Conservation (phyloP, 2,888 invertebrate species). For the Tetropium fuscum region DNA sequence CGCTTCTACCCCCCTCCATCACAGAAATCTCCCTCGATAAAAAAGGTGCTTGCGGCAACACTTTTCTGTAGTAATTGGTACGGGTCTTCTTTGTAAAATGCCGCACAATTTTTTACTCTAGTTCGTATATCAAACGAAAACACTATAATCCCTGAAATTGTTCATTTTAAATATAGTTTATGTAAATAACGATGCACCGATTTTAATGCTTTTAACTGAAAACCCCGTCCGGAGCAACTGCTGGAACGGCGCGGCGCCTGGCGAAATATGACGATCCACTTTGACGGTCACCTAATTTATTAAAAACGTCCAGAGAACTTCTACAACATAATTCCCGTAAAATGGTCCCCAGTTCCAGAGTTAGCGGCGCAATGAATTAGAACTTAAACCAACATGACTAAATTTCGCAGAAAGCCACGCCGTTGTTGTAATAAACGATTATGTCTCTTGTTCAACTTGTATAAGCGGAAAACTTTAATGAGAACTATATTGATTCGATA, state of each 20-base stretch:
- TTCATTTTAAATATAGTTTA: no score
- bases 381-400: constrained; percentile 41
- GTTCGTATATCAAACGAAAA: no score
- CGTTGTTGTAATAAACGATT: constrained; percentile 42
- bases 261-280: constrained; percentile 31
- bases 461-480: constrained; percentile 40
- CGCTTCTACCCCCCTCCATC: no score
- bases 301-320: constrained; percentile 32
- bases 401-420: constrained; percentile 41
- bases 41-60: no score
- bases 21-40: no score
- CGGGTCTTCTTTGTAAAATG: no score
- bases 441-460: constrained; percentile 45
- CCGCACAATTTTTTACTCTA: no score
- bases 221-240: background rate
- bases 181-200: no score
- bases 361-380: constrained; percentile 41
- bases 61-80: no score
- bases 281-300: constrained; percentile 33
- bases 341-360: constrained; percentile 38
- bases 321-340: constrained; percentile 33
- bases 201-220: no score
- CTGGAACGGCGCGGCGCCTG: background rate
- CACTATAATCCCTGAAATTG: no score
- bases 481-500: constrained; percentile 37